Evolutionary conservation across 2,113 vertebrate genomes (phyloP).

Genomic region (Megalops atlanticus): DNA sequence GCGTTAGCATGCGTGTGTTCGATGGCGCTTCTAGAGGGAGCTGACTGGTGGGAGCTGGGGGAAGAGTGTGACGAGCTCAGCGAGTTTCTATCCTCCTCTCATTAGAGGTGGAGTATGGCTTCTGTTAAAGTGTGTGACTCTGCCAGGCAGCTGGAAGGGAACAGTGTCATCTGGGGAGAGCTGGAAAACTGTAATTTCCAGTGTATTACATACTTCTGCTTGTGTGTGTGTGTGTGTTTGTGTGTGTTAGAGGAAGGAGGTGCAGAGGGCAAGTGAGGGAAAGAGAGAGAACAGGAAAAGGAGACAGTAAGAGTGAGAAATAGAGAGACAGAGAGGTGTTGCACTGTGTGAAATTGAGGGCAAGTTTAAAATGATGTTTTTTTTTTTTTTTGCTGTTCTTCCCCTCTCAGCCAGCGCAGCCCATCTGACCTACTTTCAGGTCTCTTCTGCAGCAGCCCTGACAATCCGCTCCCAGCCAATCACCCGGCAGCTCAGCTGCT

Average conservation of each 20-base stretch:
- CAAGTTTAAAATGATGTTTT: not conserved
- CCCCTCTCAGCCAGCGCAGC: not conserved
- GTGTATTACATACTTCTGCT: not conserved
- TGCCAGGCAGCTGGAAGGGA: not conserved
- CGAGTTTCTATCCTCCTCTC: not conserved
- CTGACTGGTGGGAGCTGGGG: not conserved
- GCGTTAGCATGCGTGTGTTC: not conserved
- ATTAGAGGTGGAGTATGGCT: not conserved
- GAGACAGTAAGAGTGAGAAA: not conserved
- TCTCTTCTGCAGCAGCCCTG: constrained; percentile 19
- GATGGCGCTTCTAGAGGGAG: not conserved
- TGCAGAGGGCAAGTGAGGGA: not conserved
- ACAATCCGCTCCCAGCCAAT: constrained; percentile 20
- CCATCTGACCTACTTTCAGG: constrained; percentile 47
- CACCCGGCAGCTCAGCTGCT: constrained; percentile 2
- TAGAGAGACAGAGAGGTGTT: not conserved
- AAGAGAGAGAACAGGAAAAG: not conserved
- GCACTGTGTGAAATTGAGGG: not conserved
- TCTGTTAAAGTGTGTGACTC: not conserved
- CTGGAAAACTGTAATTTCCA: not conserved
- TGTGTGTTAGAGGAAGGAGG: too few species aligned
- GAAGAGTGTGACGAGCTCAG: not conserved
- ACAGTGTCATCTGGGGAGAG: not conserved
- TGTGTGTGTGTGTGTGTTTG: not conserved
- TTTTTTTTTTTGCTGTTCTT: not conserved